Percentiles rank a stretch among this genome's conserved stretches.
These are phyloP conservation scores for Pollachius pollachius DNA, from an alignment of 2,113 vertebrate species.

Conservation along the genomic window DNA sequence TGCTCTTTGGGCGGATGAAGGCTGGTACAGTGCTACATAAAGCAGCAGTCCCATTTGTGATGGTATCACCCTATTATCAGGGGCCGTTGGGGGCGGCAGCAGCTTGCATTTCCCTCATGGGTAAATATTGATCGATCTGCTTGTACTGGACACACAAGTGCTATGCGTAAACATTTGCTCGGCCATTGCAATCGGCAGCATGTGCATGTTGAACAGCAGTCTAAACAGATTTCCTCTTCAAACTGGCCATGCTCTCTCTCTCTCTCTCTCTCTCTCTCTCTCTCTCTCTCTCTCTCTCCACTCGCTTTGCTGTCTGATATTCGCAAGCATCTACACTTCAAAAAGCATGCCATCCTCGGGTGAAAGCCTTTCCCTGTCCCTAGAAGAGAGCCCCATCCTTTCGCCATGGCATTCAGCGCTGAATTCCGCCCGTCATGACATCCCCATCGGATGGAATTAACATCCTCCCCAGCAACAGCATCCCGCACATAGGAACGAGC, in stretches of 20 bases:
- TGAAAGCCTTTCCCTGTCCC: conserved; percentile 56
- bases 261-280: no score
- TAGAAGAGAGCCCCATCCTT: neutral
- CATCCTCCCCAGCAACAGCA: conserved; percentile 46
- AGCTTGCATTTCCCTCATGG: conserved; percentile 62
- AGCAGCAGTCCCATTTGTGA: conserved; percentile 33
- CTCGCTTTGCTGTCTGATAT: conserved; percentile 30
- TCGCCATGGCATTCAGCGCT: conserved; percentile 29
- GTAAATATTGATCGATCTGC: conserved; percentile 70
- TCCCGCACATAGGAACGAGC: conserved; percentile 53
- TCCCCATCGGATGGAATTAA: conserved; percentile 63
- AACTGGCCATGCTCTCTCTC: conserved; percentile 16
- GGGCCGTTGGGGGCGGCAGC: conserved; percentile 46
- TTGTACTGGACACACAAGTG: conserved; percentile 61
- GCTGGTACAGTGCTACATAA: conserved; percentile 32
- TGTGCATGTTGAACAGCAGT: conserved; percentile 37
- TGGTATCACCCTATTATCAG: conserved; percentile 46
- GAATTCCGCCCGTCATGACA: conserved; percentile 45
- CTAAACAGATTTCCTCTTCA: conserved; percentile 26
- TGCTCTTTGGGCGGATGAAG: conserved; percentile 32
- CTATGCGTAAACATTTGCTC: conserved; percentile 64
- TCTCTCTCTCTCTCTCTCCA: no score
- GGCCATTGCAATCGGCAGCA: conserved; percentile 44
- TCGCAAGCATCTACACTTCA: conserved; percentile 16
- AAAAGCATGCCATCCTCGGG: neutral